These are phyloP conservation scores for Archocentrus centrarchus DNA, from an alignment of 2,113 vertebrate species.

Conservation along the genomic window DNA sequence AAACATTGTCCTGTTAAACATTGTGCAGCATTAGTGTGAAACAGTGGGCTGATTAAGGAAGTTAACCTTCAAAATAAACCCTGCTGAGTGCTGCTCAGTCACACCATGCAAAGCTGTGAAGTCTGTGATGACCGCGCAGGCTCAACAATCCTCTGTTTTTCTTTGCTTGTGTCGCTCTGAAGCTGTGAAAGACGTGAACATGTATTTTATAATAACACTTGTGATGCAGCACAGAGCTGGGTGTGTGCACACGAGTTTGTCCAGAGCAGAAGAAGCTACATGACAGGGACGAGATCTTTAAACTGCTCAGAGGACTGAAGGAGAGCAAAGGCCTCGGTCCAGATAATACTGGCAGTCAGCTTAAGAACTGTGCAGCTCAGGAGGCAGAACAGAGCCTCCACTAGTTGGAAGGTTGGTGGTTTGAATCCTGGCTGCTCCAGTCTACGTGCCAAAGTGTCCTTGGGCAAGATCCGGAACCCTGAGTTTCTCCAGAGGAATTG, in stretches of 20 bases:
- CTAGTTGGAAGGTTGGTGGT: too few species aligned
- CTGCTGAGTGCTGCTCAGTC: not conserved
- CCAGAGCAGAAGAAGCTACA: too few species aligned
- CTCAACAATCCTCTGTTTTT: too few species aligned
- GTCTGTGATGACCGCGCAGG: too few species aligned
- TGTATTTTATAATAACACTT: not conserved
- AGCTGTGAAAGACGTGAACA: not conserved
- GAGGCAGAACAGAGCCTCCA: too few species aligned
- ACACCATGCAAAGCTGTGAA: not conserved
- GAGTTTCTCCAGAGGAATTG: too few species aligned
- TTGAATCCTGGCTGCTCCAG: too few species aligned
- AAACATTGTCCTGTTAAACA: not conserved
- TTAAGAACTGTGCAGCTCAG: not conserved
- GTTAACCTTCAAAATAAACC: not conserved
- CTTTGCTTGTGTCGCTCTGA: too few species aligned
- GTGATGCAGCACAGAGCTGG: not conserved
- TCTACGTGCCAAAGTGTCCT: too few species aligned
- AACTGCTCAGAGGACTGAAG: not conserved
- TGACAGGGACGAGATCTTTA: rapidly evolving
- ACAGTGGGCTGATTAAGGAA: not conserved
- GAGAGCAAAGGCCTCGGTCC: not conserved
- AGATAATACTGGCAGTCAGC: rapidly evolving
- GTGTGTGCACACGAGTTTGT: not conserved
- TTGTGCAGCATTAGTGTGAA: not conserved
- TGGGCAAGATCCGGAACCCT: too few species aligned